Evolutionary conservation across 64 coral and sea anemone species (phyloP).

Genomic region (Exaiptasia diaphana): DNA sequence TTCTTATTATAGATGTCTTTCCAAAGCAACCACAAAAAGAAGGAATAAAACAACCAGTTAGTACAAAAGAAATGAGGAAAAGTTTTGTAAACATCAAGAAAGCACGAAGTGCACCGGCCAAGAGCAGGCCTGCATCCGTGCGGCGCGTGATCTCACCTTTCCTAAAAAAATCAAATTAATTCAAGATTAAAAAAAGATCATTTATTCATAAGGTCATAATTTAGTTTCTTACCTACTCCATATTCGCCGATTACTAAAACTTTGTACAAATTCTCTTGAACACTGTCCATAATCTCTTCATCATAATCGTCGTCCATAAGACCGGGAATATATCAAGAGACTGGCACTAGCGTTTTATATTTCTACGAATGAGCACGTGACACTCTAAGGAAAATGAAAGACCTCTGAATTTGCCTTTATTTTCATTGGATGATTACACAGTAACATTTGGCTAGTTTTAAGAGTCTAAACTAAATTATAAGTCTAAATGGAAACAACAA

Average conservation of each 20-base stretch:
- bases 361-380: no score
- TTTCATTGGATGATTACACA: no score
- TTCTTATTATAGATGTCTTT: constrained; percentile 61
- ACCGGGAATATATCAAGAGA: not conserved
- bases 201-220: not conserved
- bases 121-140: not conserved
- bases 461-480: no score
- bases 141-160: constrained; percentile 4
- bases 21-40: no score
- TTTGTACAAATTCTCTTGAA: constrained; percentile 58
- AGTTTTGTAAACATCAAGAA: not conserved
- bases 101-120: not conserved
- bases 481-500: no score
- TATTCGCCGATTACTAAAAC: constrained; percentile 68
- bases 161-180: constrained; percentile 7
- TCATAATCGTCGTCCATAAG: not conserved
- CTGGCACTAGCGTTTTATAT: constrained; percentile 4
- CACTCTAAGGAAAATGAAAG: no score
- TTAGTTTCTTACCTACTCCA: constrained; percentile 39
- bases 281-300: constrained; percentile 26
- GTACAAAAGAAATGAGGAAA: no score
- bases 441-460: no score
- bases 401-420: no score
- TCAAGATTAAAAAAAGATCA: not conserved
- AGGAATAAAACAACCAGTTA: no score